Conservation (phyloP, 2,888 invertebrate species). For the Sesia bembeciformis region DNA sequence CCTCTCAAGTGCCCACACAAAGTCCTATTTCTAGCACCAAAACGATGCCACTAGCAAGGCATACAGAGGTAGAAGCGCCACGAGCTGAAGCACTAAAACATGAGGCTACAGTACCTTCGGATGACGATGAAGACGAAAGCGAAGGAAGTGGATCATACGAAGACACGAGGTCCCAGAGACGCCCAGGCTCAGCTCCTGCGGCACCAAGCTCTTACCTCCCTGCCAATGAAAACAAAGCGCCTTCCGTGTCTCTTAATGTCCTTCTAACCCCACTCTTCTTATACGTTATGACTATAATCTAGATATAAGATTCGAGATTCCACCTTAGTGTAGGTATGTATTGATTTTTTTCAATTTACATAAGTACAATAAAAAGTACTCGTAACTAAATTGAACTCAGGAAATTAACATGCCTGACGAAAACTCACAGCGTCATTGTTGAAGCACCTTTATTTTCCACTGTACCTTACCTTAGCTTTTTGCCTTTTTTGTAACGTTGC, state of each 20-base stretch:
- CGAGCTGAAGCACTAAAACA: slow-evolving; percentile 51
- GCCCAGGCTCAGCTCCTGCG: slow-evolving; percentile 49
- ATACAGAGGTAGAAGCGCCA: slow-evolving; percentile 22
- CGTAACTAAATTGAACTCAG: too few species aligned
- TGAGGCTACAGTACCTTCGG: slow-evolving; percentile 49
- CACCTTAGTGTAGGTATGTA: too few species aligned
- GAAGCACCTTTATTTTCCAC: too few species aligned
- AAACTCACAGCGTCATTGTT: too few species aligned
- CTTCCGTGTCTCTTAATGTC: slow-evolving; percentile 11
- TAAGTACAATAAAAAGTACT: too few species aligned
- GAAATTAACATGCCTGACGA: too few species aligned
- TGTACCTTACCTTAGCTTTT: too few species aligned
- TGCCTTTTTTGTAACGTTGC: too few species aligned
- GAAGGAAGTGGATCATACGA: slow-evolving; percentile 58
- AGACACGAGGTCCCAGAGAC: slow-evolving; percentile 31
- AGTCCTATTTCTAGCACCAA: slow-evolving; percentile 12
- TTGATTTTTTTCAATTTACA: too few species aligned
- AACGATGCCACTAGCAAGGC: slow-evolving; percentile 7
- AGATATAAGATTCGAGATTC: too few species aligned
- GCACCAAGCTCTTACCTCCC: slow-evolving; percentile 58
- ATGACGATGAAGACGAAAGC: slow-evolving; percentile 59
- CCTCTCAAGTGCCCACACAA: slow-evolving; percentile 15
- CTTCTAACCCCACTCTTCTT: slow-evolving; percentile 12
- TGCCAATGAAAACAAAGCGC: slow-evolving; percentile 40
- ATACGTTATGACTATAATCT: too few species aligned